These are phyloP conservation scores for Carassius carassius DNA, from an alignment of 2,113 vertebrate genomes.

Conservation along the genomic window DNA sequence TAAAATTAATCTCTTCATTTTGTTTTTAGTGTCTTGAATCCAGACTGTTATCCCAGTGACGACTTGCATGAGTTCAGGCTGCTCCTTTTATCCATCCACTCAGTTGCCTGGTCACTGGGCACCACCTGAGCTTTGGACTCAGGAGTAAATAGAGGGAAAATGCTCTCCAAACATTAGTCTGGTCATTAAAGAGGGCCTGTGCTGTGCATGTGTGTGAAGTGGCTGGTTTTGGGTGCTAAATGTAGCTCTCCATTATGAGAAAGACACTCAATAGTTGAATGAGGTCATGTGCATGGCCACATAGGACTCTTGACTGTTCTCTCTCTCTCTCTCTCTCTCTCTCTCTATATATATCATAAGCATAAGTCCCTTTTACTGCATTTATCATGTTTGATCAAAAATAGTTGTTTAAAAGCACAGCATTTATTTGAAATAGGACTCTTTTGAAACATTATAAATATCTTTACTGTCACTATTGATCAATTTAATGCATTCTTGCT, in stretches of 20 bases:
- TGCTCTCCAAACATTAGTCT: constrained; percentile 32
- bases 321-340: no score
- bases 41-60: not conserved
- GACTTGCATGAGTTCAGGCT: not conserved
- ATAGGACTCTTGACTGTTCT: not conserved
- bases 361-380: no score
- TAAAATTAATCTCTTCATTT: not conserved
- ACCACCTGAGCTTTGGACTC: constrained; percentile 36
- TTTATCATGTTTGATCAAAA: no score
- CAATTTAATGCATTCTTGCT: not conserved
- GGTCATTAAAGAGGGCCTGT: constrained; percentile 18
- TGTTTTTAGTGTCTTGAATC: constrained; percentile 4
- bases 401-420: not conserved
- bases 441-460: not conserved
- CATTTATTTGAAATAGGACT: not conserved
- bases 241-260: constrained; percentile 13
- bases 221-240: not conserved
- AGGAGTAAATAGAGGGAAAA: constrained; percentile 54
- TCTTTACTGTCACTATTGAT: not conserved
- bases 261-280: not conserved
- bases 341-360: no score
- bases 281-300: not conserved
- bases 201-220: constrained; percentile 9
- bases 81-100: constrained; percentile 57
- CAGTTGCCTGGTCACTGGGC: constrained; percentile 66